phyloP scores from a whole-genome alignment of 1,140 invertebrate species.

The Heliconius hermathena region DNA sequence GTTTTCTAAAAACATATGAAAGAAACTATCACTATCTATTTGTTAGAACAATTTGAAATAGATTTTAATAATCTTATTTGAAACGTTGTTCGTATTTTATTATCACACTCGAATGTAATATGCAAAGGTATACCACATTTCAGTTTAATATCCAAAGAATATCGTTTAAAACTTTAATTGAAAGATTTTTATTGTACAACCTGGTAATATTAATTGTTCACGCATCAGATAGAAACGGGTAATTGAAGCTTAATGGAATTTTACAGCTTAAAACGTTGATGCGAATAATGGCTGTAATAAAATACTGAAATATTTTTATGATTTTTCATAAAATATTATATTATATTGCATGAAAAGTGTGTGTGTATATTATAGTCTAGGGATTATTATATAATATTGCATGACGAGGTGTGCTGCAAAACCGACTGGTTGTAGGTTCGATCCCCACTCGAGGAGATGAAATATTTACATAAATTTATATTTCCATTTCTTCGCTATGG shows the following conservation, averaged over 20 bases:
- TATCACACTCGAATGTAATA: neutral
- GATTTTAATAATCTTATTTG: neutral
- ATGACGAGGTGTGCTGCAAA: too few species aligned
- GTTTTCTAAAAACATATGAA: too few species aligned
- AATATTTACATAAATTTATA: too few species aligned
- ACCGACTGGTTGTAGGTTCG: too few species aligned
- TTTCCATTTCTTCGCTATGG: too few species aligned
- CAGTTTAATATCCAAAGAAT: slow-evolving; percentile 1
- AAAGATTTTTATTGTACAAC: neutral
- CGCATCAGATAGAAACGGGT: slow-evolving; percentile 11
- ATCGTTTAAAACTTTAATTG: neutral
- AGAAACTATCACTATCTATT: too few species aligned
- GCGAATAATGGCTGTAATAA: slow-evolving; percentile 12
- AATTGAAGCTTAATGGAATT: slow-evolving; percentile 12
- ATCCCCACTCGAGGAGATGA: too few species aligned
- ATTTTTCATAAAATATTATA: neutral
- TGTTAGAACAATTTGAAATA: too few species aligned
- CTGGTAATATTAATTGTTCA: slow-evolving; percentile 5
- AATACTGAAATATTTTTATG: slow-evolving; percentile 7
- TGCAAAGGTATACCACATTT: neutral
- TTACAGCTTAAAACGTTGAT: slow-evolving; percentile 9
- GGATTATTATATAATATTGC: too few species aligned
- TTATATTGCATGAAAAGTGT: too few species aligned
- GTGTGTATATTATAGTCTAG: neutral
- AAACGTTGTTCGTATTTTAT: neutral